Evolutionary conservation across 2,797 vertebrate species (phyloP).

Genomic region (Aldrovandia affinis): DNA sequence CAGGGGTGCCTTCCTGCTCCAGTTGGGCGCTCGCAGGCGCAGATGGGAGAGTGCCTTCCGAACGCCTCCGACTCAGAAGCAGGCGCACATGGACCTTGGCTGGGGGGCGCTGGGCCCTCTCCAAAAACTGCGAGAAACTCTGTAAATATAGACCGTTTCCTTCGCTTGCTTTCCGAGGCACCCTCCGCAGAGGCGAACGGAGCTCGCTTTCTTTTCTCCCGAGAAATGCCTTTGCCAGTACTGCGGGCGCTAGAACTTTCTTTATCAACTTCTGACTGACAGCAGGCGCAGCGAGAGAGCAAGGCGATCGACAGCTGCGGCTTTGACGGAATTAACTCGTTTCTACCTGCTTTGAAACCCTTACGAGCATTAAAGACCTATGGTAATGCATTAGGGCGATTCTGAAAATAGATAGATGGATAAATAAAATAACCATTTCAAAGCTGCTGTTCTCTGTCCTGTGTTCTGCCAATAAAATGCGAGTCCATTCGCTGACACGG

Average conservation of each 20-base stretch:
- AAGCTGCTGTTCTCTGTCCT: background rate
- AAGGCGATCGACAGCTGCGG: background rate
- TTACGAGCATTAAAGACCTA: background rate
- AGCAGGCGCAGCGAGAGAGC: background rate
- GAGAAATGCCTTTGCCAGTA: conserved; percentile 2
- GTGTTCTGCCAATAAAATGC: background rate
- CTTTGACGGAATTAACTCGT: background rate
- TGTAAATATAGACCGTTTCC: background rate
- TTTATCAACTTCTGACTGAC: background rate
- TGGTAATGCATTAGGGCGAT: background rate
- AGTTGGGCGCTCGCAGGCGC: background rate
- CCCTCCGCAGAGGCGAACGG: background rate
- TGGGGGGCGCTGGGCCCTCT: background rate
- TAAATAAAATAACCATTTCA: background rate
- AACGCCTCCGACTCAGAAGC: background rate
- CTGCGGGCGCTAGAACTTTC: background rate
- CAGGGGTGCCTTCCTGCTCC: conserved; percentile 9
- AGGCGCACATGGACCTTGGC: background rate
- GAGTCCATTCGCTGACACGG: background rate
- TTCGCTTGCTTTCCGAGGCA: background rate
- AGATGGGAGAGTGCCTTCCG: background rate
- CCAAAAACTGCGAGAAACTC: background rate
- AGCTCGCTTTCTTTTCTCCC: background rate
- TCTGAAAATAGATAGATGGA: background rate
- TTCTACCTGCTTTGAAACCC: background rate